Evolutionary conservation across 2,888 invertebrate species (phyloP).

Genomic region (Xanthia togata): DNA sequence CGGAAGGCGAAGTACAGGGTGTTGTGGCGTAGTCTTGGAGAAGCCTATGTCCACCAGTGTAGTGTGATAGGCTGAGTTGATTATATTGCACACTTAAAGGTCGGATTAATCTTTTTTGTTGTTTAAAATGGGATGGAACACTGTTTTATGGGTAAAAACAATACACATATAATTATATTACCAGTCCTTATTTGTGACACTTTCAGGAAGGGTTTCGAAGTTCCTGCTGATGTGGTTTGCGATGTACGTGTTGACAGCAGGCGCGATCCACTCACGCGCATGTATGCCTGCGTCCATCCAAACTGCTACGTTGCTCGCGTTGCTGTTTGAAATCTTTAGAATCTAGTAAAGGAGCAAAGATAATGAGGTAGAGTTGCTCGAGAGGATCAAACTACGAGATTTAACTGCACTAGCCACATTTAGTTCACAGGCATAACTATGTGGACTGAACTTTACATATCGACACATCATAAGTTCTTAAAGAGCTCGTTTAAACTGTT

Average conservation of each 20-base stretch:
- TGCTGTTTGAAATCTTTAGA: constrained; percentile 93
- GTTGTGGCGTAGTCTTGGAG: not conserved
- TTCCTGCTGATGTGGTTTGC: constrained; percentile 93
- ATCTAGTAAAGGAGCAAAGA: constrained; percentile 70
- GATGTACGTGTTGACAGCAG: constrained; percentile 94
- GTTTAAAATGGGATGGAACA: not conserved
- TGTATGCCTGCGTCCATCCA: constrained; percentile 96
- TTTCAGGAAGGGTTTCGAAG: constrained; percentile 91
- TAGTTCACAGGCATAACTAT: not conserved
- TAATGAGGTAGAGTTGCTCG: not conserved
- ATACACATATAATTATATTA: constrained; percentile 74
- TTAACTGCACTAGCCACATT: not conserved
- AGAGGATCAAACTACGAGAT: not conserved
- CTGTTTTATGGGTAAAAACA: not conserved
- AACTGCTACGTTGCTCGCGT: constrained; percentile 90
- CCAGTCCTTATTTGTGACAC: constrained; percentile 95
- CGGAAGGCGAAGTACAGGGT: not conserved
- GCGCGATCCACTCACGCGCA: constrained; percentile 97
- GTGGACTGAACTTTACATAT: not conserved
- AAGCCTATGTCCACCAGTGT: not conserved
- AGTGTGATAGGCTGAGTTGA: not conserved
- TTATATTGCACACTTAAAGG: not conserved
- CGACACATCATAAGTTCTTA: not conserved
- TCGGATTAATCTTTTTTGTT: too few species aligned
- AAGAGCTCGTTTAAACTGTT: not conserved